Percentiles rank a stretch among this genome's conserved stretches.
Conservation (phyloP, 2,797 vertebrate genomes). For the Tangara arthus region DNA sequence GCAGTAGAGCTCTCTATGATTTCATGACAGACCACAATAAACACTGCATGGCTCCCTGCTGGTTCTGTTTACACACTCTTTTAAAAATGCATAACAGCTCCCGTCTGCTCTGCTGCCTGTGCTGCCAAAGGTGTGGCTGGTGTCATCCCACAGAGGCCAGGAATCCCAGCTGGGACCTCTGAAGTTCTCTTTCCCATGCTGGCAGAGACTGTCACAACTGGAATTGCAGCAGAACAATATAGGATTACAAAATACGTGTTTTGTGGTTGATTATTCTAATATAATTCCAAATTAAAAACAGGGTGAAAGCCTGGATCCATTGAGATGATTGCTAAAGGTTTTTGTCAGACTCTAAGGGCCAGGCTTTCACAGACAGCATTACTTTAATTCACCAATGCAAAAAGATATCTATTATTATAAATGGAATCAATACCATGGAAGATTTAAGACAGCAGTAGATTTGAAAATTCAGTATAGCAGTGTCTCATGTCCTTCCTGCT, state of each 20-base stretch:
- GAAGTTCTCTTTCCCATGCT: not conserved
- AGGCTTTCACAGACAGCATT: not conserved
- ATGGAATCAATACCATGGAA: not conserved
- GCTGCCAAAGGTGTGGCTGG: not conserved
- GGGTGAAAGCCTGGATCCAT: not conserved
- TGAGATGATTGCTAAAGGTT: not conserved
- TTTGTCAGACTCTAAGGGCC: not conserved
- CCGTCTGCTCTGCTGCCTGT: not conserved
- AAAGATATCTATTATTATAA: not conserved
- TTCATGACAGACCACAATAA: conserved; percentile 60
- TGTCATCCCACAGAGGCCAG: not conserved
- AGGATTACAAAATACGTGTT: not conserved
- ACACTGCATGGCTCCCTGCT: not conserved
- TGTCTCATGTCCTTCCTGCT: not conserved
- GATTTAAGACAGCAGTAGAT: not conserved
- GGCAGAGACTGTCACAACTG: not conserved
- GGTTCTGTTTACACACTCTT: conserved; percentile 44
- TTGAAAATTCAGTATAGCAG: not conserved
- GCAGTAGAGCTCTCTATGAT: conserved; percentile 4
- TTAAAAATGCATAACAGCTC: not conserved
- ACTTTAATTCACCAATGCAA: not conserved
- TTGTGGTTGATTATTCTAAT: not conserved
- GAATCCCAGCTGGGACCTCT: not conserved
- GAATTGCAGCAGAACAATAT: not conserved
- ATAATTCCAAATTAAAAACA: not conserved